These are phyloP conservation scores for Festucalex cinctus DNA, from an alignment of 2,113 vertebrate genomes.

Conservation along the genomic window DNA sequence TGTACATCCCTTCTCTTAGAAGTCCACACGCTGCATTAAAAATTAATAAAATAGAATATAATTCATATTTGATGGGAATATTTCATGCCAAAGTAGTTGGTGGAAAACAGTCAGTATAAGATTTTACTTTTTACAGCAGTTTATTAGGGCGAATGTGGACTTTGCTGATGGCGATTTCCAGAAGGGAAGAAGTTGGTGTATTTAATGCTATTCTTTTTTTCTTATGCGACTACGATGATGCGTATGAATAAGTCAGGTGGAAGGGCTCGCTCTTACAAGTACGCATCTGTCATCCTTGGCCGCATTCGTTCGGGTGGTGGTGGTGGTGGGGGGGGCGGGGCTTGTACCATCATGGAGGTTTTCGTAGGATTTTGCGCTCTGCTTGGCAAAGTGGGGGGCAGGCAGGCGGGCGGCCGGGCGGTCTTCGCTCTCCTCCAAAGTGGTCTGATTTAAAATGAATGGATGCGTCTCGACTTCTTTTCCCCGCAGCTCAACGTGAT, in stretches of 20 bases:
- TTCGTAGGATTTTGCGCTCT: slow-evolving; percentile 62
- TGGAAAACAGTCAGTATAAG: not conserved
- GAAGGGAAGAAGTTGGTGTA: not conserved
- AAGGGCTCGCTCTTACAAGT: slow-evolving; percentile 35
- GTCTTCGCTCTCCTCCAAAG: slow-evolving; percentile 48
- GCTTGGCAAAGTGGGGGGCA: slow-evolving; percentile 63
- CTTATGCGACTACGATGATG: slow-evolving; percentile 49
- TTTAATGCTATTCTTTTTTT: not conserved
- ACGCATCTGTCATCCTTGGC: slow-evolving; percentile 41
- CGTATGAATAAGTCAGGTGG: slow-evolving; percentile 49
- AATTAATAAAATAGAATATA: not conserved
- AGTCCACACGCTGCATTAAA: not conserved
- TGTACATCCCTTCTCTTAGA: not conserved
- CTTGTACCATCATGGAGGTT: slow-evolving; percentile 22
- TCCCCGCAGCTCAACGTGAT: slow-evolving; percentile 89
- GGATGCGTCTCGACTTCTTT: slow-evolving; percentile 6
- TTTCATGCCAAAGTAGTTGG: not conserved
- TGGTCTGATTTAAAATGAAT: slow-evolving; percentile 60
- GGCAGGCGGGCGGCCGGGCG: not conserved
- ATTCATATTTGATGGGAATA: not conserved
- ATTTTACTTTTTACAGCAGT: not conserved
- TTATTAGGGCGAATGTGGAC: not conserved
- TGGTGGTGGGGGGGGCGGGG: not conserved
- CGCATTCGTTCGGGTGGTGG: not conserved
- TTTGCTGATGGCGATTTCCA: not conserved